Evolutionary conservation across 1,140 invertebrate genomes (phyloP).

Genomic region (Epicauta chinensis): DNA sequence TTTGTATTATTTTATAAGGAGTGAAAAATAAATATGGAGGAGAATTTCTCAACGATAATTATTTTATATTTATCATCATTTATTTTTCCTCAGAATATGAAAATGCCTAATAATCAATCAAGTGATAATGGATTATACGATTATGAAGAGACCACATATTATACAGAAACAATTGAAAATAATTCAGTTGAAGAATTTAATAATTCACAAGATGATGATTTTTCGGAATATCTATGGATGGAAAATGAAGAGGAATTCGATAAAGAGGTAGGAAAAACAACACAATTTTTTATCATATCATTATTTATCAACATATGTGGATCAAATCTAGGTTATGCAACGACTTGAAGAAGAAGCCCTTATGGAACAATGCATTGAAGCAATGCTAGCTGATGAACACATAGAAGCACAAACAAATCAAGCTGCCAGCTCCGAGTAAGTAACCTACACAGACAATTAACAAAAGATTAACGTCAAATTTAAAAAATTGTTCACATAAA

Average conservation of each 20-base stretch:
- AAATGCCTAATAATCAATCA: conserved; percentile 48
- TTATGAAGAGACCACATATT: conserved; percentile 45
- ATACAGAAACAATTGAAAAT: conserved; percentile 41
- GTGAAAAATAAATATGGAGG: no score
- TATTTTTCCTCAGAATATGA: conserved; percentile 24
- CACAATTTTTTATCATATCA: no score
- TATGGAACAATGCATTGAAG: conserved; percentile 80
- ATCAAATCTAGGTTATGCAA: conserved; percentile 62
- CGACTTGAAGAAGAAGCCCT: conserved; percentile 79
- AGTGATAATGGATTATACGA: conserved; percentile 49
- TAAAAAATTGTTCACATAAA: no score
- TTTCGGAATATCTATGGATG: conserved; percentile 88
- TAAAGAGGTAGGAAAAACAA: conserved; percentile 58
- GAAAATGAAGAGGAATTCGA: conserved; percentile 86
- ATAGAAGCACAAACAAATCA: conserved; percentile 10
- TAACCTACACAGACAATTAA: no score
- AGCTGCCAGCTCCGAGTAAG: no score
- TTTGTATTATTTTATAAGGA: no score
- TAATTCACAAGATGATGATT: conserved; percentile 60
- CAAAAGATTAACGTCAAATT: no score
- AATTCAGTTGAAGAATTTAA: conserved; percentile 48
- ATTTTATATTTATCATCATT: no score
- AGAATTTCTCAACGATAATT: no score
- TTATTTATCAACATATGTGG: neutral
- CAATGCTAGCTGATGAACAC: conserved; percentile 65